Base-by-base conservation (phyloP, 2,888 invertebrate species). In the Tricholauxania praeusta region DNA sequence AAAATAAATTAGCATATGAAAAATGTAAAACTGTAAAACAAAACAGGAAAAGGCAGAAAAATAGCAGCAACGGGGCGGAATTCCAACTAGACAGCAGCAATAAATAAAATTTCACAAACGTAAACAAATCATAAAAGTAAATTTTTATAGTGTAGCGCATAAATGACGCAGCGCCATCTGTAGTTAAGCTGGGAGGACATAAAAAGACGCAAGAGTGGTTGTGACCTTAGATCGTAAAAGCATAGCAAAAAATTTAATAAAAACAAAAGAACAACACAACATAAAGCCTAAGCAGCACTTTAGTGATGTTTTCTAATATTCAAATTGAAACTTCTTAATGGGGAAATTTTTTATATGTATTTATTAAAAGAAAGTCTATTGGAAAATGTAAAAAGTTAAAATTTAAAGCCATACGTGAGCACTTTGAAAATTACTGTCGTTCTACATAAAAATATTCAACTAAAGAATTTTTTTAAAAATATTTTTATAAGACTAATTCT, bases 191-290 rank as follows among this genome's bases (percentile, higher is more conserved):
- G 19, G 12, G 59, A 48, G 52, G 32, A 17, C 69, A 62, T 69
- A 67, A 68, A 70, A 70, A 47, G 53, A 32, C 53, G 57, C 51
- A 48, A 47, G 47, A 57, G 49, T 62, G 75, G 75, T 75, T 75
- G 63, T 71, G 75, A 75, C 75, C 71, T 72, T 72, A 64, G 72
- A 70, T 75, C 71, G 57, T 75, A 71, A 75, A 72, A 19, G 49
- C 49, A 55, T 28, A 28, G 39, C 55, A 19, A 48, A 65, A 65
- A 12, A 15, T 19, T 8, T n/a, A 17, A 19, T 55, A 4, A 55
- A 55, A 55, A 5, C 22, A 55, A 17, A n/a, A 55, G 22, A 17
- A 12, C 28, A 28, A 28, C 17, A 55, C 17, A 55, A 28, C 14
- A n/a, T 59, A 1, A 59, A 28, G n/a, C 28, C 39, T 39, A 4